Percentiles rank a stretch among this genome's conserved stretches.
phyloP scores from a whole-genome alignment of 2,113 vertebrate genomes.

The Sander vitreus region DNA sequence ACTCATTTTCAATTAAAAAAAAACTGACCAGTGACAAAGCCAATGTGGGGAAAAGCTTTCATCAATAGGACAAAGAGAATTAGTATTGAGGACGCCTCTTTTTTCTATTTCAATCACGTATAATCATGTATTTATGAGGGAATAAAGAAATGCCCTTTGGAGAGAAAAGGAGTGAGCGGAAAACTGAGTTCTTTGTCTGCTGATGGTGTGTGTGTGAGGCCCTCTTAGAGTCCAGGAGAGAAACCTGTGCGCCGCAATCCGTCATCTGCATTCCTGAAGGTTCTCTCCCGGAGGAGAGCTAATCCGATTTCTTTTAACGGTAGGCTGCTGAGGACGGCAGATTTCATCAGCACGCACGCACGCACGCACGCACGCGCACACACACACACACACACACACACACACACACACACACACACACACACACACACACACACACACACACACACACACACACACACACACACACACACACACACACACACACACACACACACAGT shows the following conservation, averaged over 20 bases:
- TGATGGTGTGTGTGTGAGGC: constrained; percentile 23
- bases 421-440: constrained; percentile 41
- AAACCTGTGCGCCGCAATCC: constrained; percentile 75
- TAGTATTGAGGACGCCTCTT: constrained; percentile 40
- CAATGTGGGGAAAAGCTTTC: constrained; percentile 26
- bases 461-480: neutral
- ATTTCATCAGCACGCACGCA: constrained; percentile 78
- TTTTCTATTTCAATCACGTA: constrained; percentile 55
- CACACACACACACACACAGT: constrained; percentile 23
- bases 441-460: constrained; percentile 4
- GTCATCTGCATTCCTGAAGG: constrained; percentile 83
- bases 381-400: no score
- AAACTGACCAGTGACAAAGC: constrained; percentile 60
- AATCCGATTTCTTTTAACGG: constrained; percentile 82
- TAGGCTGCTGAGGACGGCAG: constrained; percentile 82
- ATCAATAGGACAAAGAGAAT: constrained; percentile 66
- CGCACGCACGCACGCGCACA: constrained; percentile 11
- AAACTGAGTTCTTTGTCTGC: constrained; percentile 52
- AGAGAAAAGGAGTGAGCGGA: constrained; percentile 39
- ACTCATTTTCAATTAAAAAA: constrained; percentile 50
- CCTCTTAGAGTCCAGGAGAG: constrained; percentile 63
- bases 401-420: constrained; percentile 34
- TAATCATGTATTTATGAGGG: constrained; percentile 66
- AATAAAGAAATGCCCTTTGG: constrained; percentile 66
- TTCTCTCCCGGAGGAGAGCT: constrained; percentile 79